Evolutionary conservation across 2,113 vertebrate genomes (phyloP).

Genomic region (Psilopsiagon aymara): DNA sequence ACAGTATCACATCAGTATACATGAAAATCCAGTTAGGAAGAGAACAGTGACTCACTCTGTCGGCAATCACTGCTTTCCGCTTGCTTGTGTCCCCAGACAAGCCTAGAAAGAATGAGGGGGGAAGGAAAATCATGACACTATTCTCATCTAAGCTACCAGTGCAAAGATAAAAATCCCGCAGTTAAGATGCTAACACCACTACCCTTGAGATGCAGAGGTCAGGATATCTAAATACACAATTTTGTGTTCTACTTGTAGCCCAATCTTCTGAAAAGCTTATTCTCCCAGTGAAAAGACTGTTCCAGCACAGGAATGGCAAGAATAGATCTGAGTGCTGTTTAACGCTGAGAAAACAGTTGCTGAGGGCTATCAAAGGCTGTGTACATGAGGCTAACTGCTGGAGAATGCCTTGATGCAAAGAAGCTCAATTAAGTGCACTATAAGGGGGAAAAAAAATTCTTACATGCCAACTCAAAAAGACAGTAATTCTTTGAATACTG

Average conservation of each 20-base stretch:
- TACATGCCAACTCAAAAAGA: not conserved
- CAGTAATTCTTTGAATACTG: not conserved
- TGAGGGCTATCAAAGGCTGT: not conserved
- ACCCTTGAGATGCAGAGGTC: not conserved
- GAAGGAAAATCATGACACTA: not conserved
- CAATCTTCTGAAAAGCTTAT: not conserved
- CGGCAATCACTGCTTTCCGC: conserved; percentile 86
- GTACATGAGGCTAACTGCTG: not conserved
- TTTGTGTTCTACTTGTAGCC: not conserved
- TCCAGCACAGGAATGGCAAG: not conserved
- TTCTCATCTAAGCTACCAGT: not conserved
- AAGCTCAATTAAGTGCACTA: not conserved
- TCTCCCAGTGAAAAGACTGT: not conserved
- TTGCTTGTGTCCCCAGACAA: conserved; percentile 88
- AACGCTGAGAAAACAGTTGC: not conserved
- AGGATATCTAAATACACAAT: not conserved
- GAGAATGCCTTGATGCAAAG: not conserved
- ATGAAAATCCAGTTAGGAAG: not conserved
- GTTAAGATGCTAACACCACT: not conserved
- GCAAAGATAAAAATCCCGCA: not conserved
- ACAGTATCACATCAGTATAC: not conserved
- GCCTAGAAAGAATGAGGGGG: conserved; percentile 71
- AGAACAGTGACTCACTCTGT: conserved; percentile 82
- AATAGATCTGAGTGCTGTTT: not conserved
- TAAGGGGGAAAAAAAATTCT: not conserved